Evolutionary conservation across 2,797 vertebrate species (phyloP), one percentile per base, ranked within the genome.

Genomic region (Propithecus deckenii): DNA sequence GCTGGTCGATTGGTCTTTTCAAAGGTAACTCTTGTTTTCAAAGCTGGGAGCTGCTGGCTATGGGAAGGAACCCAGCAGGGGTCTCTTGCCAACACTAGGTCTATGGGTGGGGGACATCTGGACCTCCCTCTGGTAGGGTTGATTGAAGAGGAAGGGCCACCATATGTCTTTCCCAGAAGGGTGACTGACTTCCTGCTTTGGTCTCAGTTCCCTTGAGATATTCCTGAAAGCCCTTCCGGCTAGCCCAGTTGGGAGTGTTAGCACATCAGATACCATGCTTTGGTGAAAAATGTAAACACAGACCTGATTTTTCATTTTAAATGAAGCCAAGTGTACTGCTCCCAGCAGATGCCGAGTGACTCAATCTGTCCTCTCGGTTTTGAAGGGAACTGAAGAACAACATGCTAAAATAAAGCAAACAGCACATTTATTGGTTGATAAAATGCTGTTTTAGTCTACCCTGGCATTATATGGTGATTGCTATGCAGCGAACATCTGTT

Each of bases 301-400:
- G 97, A 97, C 86, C 97, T 97, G 97, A 96, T 91, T 98, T 98
- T 96, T 97, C 95, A 92, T 89, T 94, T 92, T 97, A 96, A 97
- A 96, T 92, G 94, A 98, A 97, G 94, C 91, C 96, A 95, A 98
- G 74, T 88, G 92, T 95, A 95, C 85, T 94, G 94, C 88, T 93
- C 90, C 95, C 92, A 97, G 97, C 95, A 98, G 98, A 95, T 14
- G 18, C 97, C 0, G 11, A 89, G 89, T 94, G 97, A 97, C 95
- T 98, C 97, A 92, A 95, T 92, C 91, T 95, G 96, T 90, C 43
- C n/a, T 97, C 95, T 96, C 32, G 80, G 92, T 97, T 97, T 90
- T 94, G 96, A 98, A 97, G 87, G 6, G 14, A 81, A 91, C 92
- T 59, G 75, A 41, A 15, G 72, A 98, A 95, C 96, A 96, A 89